Evolutionary conservation across 1,140 invertebrate species (phyloP), one percentile per base, ranked within the genome.

Genomic region (Bombus balteatus): DNA sequence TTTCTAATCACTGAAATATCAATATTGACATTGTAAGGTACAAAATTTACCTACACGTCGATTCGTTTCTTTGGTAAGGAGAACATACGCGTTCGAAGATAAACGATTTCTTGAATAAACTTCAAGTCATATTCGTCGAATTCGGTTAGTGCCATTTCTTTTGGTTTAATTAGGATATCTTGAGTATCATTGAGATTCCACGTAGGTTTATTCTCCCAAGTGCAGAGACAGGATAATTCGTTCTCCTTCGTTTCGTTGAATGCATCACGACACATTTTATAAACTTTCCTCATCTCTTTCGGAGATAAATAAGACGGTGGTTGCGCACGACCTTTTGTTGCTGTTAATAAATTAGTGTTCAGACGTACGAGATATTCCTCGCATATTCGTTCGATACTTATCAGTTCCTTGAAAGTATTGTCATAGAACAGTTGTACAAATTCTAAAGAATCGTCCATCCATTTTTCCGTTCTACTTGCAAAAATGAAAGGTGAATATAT

Each of bases 111-210:
- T 6, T 91, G 82, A 28, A 78, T 83, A 47, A 91, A 91, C 4
- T 90, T 89, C 34, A 83, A 28, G 62, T 91, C 90, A 1, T 72
- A 66, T 22, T 87, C 78, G 39, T 88, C 89, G 43, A 88, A 89
- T 43, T 87, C 72, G 37, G 83, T 78, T 10, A 59, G 53, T 66
- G 62, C 39, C 0, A n/a, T 22, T 25, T 71, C 15, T 32, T 68
- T 78, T 43, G 70, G 77, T 25, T 53, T 74, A 8, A 5, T 5
- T 22, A 85, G 6, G 32, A 91, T 87, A n/a, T 86, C 70, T 32
- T 65, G 80, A 9, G 59, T 87, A 12, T 82, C 75, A 1, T 76
- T 78, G 2, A 88, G 72, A 34, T 22, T 18, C 39, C 34, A 81
- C 0, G 12, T 6, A 9, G 76, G 25, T 59, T 82, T 39, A 57